Conservation (phyloP, 2,113 vertebrate genomes). For the Marmota flaviventris region DNA sequence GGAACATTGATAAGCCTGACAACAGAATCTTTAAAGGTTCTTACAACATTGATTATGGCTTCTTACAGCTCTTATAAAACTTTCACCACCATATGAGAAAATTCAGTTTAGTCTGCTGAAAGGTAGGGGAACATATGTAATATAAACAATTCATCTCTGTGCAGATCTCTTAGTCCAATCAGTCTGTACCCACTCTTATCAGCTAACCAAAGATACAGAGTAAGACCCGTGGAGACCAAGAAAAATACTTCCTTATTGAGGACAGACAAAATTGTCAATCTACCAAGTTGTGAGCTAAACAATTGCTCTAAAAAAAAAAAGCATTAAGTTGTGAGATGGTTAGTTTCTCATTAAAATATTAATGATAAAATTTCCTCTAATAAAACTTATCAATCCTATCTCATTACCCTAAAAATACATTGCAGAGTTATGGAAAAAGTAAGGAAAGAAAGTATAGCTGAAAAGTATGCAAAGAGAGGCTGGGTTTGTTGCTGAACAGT, state of each 20-base stretch:
- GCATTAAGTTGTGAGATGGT: neutral
- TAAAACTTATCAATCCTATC: constrained; percentile 12
- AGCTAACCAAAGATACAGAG: neutral
- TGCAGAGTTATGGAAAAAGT: neutral
- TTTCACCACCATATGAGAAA: neutral
- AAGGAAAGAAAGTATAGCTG: neutral
- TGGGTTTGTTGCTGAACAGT: too few species aligned
- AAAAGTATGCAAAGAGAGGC: neutral
- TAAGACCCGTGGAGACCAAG: neutral
- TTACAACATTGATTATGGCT: neutral
- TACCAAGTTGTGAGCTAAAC: neutral
- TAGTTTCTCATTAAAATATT: constrained; percentile 46
- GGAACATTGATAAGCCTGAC: neutral
- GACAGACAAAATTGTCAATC: neutral
- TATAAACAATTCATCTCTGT: neutral
- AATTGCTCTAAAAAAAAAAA: neutral
- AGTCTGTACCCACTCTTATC: neutral
- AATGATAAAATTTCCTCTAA: neutral
- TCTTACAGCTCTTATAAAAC: neutral
- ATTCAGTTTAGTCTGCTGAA: neutral
- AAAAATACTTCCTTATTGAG: neutral
- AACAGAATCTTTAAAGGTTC: neutral
- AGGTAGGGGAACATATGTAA: neutral
- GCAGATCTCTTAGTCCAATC: neutral
- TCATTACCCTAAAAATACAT: neutral